Conservation (phyloP, 1,140 invertebrate genomes). For the Bombus confusus region DNA sequence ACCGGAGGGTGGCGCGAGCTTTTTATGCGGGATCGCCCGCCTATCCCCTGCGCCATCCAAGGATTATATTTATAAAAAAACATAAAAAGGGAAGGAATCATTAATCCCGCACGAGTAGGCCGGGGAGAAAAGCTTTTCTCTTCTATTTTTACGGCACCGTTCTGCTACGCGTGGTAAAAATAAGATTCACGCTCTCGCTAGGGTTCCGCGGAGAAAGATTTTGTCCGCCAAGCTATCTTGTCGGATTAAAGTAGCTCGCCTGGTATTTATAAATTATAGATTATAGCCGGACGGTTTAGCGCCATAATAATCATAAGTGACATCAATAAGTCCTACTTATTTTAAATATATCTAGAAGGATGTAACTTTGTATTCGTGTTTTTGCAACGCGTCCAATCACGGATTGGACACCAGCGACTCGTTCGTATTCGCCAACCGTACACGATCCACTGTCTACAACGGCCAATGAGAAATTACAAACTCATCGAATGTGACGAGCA, state of each 20-base stretch:
- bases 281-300: too few relatives aligned
- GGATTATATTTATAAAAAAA: conserved; percentile 50
- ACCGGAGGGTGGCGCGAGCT: conserved; percentile 39
- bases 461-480: too few relatives aligned
- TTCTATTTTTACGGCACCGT: conserved; percentile 53
- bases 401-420: too few relatives aligned
- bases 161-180: conserved; percentile 55
- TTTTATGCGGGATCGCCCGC: conserved; percentile 29
- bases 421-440: too few relatives aligned
- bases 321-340: too few relatives aligned
- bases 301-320: too few relatives aligned
- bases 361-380: too few relatives aligned
- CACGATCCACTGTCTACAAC: too few relatives aligned
- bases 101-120: conserved; percentile 60
- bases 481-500: too few relatives aligned
- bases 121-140: conserved; percentile 45
- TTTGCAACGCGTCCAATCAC: too few relatives aligned
- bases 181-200: conserved; percentile 44
- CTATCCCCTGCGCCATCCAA: background rate
- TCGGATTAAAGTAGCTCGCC: conserved; percentile 1
- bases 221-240: background rate
- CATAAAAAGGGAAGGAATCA: conserved; percentile 33
- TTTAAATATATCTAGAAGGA: too few relatives aligned
- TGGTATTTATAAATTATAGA: conserved; percentile 5
- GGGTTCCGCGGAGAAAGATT: conserved; percentile 13